Conservation (phyloP, 2,797 vertebrate species). For the Acanthurus tractus region DNA sequence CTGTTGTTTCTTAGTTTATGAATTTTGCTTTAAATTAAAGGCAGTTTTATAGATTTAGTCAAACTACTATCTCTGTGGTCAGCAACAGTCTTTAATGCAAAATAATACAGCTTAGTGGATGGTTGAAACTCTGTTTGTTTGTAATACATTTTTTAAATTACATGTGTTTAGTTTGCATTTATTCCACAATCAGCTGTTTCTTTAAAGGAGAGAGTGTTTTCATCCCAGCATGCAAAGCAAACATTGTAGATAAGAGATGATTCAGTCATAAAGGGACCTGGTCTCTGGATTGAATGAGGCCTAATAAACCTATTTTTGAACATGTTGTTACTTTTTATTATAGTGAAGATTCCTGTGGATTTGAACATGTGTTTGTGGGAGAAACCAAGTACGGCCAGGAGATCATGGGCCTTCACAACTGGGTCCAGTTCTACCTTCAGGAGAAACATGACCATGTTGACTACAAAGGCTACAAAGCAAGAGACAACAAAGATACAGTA, state of each 20-base stretch:
- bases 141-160: background rate
- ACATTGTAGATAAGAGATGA: slow-evolving; percentile 13
- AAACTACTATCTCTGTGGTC: background rate
- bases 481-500: slow-evolving; percentile 84
- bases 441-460: slow-evolving; percentile 85
- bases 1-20: background rate
- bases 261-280: background rate
- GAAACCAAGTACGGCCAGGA: slow-evolving; percentile 84
- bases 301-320: background rate
- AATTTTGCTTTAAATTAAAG: background rate
- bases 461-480: slow-evolving; percentile 88
- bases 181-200: background rate
- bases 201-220: slow-evolving; percentile 1
- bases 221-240: background rate
- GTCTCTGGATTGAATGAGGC: background rate
- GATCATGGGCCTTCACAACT: slow-evolving; percentile 91
- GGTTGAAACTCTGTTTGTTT: background rate
- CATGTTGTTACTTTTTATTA: background rate
- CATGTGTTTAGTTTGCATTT: background rate
- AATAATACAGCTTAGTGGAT: background rate
- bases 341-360: slow-evolving; percentile 90
- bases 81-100: background rate
- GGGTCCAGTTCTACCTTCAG: slow-evolving; percentile 91
- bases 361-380: slow-evolving; percentile 91
- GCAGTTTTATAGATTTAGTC: background rate